Percentiles rank a stretch among this genome's conserved stretches.
Evolutionary conservation across 2,113 vertebrate species (phyloP).

Genomic region (human): DNA sequence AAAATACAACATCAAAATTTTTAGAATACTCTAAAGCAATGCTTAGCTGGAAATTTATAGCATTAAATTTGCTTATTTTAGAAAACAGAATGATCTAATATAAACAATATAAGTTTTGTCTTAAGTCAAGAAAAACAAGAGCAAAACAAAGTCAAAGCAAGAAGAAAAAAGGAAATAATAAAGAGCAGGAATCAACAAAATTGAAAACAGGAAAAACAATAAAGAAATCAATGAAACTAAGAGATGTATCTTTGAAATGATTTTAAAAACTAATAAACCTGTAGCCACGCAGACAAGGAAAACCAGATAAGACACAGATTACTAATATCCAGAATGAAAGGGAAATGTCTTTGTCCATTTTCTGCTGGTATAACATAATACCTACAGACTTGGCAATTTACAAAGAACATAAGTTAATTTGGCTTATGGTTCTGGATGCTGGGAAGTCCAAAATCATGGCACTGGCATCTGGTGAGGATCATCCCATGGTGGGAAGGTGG

Average conservation of each 20-base stretch:
- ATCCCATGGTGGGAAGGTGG: not conserved
- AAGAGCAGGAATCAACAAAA: not conserved
- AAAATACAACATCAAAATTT: not conserved
- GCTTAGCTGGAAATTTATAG: not conserved
- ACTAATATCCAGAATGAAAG: not conserved
- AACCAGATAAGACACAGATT: not conserved
- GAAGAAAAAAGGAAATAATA: not conserved
- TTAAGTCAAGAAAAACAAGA: not conserved
- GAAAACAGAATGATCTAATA: not conserved
- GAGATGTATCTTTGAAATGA: not conserved
- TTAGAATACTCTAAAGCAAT: not conserved
- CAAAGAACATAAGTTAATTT: not conserved
- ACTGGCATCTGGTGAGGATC: not conserved
- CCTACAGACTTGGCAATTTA: not conserved
- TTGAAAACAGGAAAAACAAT: not conserved
- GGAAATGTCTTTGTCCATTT: not conserved
- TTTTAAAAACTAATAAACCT: not conserved
- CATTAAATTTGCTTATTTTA: not conserved
- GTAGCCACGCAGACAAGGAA: not conserved
- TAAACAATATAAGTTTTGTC: not conserved
- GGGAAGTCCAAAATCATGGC: not conserved
- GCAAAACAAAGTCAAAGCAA: conserved; percentile 14
- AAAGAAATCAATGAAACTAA: not conserved
- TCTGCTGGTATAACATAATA: not conserved
- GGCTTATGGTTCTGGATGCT: not conserved